Percentiles rank a stretch among this genome's conserved stretches.
These are phyloP conservation scores for Coregonus sp. DNA, from an alignment of 2,797 vertebrate species.

Conservation along the genomic window DNA sequence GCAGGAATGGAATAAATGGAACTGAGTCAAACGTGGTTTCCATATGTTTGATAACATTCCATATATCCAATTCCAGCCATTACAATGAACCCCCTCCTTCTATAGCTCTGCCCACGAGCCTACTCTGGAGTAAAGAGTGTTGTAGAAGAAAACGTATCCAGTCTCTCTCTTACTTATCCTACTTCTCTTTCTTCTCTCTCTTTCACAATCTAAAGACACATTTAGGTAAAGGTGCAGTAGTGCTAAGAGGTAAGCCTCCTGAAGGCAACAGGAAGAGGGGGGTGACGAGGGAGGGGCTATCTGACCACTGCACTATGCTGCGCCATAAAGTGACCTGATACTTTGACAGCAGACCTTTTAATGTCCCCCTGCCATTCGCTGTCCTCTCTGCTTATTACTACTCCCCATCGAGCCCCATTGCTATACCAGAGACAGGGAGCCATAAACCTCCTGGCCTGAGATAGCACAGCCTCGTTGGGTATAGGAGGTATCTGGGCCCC, in stretches of 20 bases:
- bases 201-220: background rate
- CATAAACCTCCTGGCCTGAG: slow-evolving; percentile 35
- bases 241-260: background rate
- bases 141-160: background rate
- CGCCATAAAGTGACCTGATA: slow-evolving; percentile 40
- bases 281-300: slow-evolving; percentile 8
- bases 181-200: background rate
- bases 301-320: slow-evolving; percentile 14
- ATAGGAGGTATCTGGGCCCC: slow-evolving; percentile 33
- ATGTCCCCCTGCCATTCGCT: slow-evolving; percentile 13
- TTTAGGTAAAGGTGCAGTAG: background rate
- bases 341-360: slow-evolving; percentile 32
- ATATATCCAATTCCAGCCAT: too few species aligned
- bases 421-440: slow-evolving; percentile 18
- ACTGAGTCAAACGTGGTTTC: too few species aligned
- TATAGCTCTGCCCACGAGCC: too few species aligned
- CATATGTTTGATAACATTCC: too few species aligned
- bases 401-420: slow-evolving; percentile 12
- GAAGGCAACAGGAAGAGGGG: background rate
- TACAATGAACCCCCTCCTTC: too few species aligned
- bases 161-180: background rate
- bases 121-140: background rate
- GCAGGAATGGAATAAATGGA: too few species aligned
- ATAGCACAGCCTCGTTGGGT: slow-evolving; percentile 44
- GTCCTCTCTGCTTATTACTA: slow-evolving; percentile 27